phyloP scores from a whole-genome alignment of 2,888 invertebrate genomes.

The Hirtodrosophila alboralis region DNA sequence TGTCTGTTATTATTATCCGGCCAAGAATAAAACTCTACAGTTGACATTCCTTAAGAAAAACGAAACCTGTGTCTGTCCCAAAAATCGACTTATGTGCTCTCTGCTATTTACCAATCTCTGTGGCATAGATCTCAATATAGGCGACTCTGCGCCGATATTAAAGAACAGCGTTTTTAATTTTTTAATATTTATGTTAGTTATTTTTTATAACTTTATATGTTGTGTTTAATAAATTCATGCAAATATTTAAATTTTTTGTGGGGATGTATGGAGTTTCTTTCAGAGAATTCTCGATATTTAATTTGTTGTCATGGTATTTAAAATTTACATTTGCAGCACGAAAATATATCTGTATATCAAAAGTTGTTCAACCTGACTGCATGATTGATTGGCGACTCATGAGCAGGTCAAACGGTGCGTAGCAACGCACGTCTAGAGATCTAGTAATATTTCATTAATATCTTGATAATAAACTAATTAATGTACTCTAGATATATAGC shows the following conservation, averaged over 20 bases:
- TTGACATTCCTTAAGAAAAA: neutral
- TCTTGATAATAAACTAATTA: too few relatives aligned
- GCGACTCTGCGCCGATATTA: neutral
- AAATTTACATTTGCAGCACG: too few relatives aligned
- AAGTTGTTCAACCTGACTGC: too few relatives aligned
- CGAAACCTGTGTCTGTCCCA: constrained; percentile 34
- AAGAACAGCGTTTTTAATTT: neutral
- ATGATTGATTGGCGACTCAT: too few relatives aligned
- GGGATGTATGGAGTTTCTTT: too few relatives aligned
- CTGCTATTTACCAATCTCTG: constrained; percentile 38
- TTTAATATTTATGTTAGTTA: neutral
- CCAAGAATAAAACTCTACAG: neutral
- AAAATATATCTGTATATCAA: too few relatives aligned
- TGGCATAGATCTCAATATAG: constrained; percentile 39
- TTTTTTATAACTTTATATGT: neutral
- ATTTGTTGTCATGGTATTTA: too few relatives aligned
- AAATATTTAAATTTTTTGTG: neutral
- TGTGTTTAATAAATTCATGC: neutral
- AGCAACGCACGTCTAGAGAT: too few relatives aligned
- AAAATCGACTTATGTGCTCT: constrained; percentile 29
- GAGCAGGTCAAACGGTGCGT: too few relatives aligned
- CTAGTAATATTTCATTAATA: too few relatives aligned
- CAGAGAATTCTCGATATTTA: too few relatives aligned
- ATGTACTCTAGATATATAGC: too few relatives aligned
- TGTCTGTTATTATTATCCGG: constrained; percentile 53